Conservation (phyloP, 2,113 vertebrate species). For the Nymphicus hollandicus region DNA sequence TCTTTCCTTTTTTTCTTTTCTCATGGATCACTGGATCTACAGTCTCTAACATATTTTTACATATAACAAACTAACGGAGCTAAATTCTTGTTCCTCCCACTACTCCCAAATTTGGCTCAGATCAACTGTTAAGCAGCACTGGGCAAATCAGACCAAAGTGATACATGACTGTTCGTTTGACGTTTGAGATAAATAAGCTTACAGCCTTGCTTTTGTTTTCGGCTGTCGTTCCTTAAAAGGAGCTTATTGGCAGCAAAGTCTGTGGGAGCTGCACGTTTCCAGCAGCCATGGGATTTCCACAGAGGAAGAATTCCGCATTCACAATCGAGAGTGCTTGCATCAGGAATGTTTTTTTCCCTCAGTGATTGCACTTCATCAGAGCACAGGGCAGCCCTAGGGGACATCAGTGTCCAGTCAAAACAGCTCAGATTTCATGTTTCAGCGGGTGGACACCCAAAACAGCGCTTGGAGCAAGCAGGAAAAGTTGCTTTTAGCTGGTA, state of each 20-base stretch:
- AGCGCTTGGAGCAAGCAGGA: background rate
- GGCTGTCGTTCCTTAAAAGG: background rate
- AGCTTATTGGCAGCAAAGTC: background rate
- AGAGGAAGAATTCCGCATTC: background rate
- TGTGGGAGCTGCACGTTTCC: slow-evolving; percentile 43
- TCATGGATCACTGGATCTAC: background rate
- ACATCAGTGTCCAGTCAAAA: slow-evolving; percentile 45
- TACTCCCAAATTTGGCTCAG: background rate
- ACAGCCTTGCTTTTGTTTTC: slow-evolving; percentile 4
- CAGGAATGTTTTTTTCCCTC: background rate
- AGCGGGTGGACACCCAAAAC: background rate
- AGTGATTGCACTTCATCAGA: background rate
- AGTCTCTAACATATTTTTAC: background rate
- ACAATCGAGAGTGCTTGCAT: background rate
- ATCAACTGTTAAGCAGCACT: background rate
- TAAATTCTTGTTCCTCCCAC: background rate
- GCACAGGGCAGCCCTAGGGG: background rate
- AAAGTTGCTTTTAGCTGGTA: background rate
- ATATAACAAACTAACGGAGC: background rate
- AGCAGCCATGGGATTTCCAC: slow-evolving; percentile 54
- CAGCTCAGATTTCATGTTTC: slow-evolving; percentile 9
- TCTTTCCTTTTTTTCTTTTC: background rate
- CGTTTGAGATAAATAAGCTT: background rate
- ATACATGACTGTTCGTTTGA: background rate
- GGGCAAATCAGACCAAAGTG: background rate